Evolutionary conservation across 2,888 invertebrate species (phyloP), one percentile per base, ranked within the genome.

Genomic region (Heliconius ethilla): DNA sequence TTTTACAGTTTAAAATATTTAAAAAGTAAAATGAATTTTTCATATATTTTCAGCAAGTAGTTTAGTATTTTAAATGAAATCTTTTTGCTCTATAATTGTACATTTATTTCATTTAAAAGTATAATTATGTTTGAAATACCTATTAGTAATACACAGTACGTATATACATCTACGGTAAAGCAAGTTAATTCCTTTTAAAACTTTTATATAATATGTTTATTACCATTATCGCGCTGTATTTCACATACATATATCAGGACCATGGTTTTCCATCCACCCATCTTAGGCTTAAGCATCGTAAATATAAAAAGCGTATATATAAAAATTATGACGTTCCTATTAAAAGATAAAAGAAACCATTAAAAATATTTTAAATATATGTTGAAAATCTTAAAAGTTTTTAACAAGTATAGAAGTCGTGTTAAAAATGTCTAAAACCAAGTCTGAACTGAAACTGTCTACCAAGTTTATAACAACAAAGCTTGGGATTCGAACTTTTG

Each of bases 401-500:
- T n/a, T 59, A 72, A 72, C 55, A 59, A 59, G 59, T 72, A 37
- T 1, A 72, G 9, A 72, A 59, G 33, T 72, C 72, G 72, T 72
- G 72, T 72, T 72, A 72, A 59, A 37, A 72, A 72, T 59, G 33
- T 72, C 33, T 72, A 59, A 72, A 33, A 33, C 25, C 25, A 37
- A 59, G 55, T 37, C 37, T 25, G 59, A 59, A 72, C 72, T 59
- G 37, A 59, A 72, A 72, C 72, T 59, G 59, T 72, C 59, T 72
- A 72, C 72, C 15, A 72, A 72, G 59, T 72, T 72, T n/a, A 25
- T 55, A 72, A 59, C 72, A 72, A 72, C 72, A 72, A 59, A 72
- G 59, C 72, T 72, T 4, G 25, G n/a, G 72, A 72, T 72, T 33
- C n/a, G 13, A 72, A 33, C 33, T 72, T 72, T 72, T 33, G 22